These are phyloP conservation scores for Uloborus diversus DNA, from an alignment of 1,140 invertebrate genomes.

Conservation along the genomic window DNA sequence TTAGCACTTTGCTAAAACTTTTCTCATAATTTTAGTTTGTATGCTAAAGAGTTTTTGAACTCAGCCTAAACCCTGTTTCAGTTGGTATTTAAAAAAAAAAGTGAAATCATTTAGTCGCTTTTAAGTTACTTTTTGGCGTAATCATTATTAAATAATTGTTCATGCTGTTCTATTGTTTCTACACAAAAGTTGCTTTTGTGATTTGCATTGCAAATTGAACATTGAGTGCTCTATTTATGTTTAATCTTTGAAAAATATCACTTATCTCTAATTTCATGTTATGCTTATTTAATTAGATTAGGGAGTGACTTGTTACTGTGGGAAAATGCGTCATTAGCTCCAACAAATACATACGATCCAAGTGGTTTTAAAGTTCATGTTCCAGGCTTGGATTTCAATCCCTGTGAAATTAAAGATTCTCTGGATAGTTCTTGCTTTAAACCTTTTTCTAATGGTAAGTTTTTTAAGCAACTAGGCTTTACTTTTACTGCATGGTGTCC, in stretches of 20 bases:
- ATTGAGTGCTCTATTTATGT: not conserved
- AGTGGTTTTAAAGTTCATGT: conserved; percentile 39
- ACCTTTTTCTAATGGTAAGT: conserved; percentile 31
- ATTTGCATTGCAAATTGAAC: not conserved
- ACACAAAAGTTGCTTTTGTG: not conserved
- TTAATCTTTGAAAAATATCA: not conserved
- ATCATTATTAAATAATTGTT: no score
- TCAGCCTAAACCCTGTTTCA: no score
- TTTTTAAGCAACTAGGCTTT: not conserved
- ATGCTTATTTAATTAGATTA: conserved; percentile 3
- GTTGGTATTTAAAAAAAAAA: no score
- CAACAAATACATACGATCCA: conserved; percentile 21
- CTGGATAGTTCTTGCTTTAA: not conserved
- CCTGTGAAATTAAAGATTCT: not conserved
- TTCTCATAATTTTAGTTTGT: no score
- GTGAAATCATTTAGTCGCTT: no score
- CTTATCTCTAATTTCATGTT: not conserved
- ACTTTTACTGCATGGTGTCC: not conserved
- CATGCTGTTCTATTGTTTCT: no score
- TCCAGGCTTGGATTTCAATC: conserved; percentile 27
- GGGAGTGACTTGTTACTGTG: conserved; percentile 41
- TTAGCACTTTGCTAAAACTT: no score
- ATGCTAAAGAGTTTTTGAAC: no score
- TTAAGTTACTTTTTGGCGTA: no score
- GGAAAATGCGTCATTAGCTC: conserved; percentile 8